Evolutionary conservation across 2,888 invertebrate genomes (phyloP).

Genomic region (Anthrax anthrax): DNA sequence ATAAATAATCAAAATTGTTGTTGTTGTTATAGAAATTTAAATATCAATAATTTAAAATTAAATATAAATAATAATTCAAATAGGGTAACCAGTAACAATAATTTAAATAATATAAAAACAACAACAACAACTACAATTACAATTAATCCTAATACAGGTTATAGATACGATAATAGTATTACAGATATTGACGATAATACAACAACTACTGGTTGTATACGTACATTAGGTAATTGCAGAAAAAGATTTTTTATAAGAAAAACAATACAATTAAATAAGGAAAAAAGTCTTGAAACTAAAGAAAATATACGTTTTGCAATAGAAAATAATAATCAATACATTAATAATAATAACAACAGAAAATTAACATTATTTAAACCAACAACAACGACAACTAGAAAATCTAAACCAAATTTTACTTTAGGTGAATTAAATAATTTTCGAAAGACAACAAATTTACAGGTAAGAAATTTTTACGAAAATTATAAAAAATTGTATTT

Average conservation of each 20-base stretch:
- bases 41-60: not conserved
- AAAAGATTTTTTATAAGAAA: not conserved
- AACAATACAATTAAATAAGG: not conserved
- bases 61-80: no score
- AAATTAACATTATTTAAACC: not conserved
- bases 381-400: not conserved
- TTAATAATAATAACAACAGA: not conserved
- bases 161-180: no score
- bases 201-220: not conserved
- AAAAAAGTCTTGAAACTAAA: not conserved
- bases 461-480: slow-evolving; percentile 10
- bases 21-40: not conserved
- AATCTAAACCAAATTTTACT: slow-evolving; percentile 12
- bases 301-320: not conserved
- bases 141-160: no score
- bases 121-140: no score
- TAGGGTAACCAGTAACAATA: no score
- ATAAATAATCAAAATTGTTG: no score
- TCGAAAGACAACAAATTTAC: slow-evolving; percentile 13
- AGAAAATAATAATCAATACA: not conserved
- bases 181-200: no score
- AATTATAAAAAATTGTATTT: no score
- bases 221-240: not conserved
- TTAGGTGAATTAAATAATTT: slow-evolving; percentile 15
- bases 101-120: no score